Percentiles rank a stretch among this genome's conserved stretches.
phyloP scores from a whole-genome alignment of 2,888 invertebrate species.

The Scaptomyza cyrtandrae region DNA sequence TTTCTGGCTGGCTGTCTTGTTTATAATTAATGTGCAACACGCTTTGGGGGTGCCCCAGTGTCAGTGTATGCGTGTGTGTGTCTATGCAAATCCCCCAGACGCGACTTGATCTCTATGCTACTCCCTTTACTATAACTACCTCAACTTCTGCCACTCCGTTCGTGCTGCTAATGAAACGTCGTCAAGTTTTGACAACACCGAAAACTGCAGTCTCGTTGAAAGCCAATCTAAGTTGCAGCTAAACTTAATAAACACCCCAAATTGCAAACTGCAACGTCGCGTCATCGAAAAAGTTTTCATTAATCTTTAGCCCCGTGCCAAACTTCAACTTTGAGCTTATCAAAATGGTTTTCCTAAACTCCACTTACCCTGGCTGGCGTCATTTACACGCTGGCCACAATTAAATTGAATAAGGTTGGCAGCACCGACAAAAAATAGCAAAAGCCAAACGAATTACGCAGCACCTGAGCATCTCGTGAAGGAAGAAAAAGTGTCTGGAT shows the following conservation, averaged over 20 bases:
- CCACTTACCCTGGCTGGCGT: constrained; percentile 43
- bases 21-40: constrained; percentile 73
- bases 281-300: constrained; percentile 69
- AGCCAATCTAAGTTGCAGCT: constrained; percentile 73
- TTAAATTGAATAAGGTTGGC: constrained; percentile 76
- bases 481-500: constrained; percentile 6
- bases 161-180: constrained; percentile 69
- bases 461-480: constrained; percentile 55
- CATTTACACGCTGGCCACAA: constrained; percentile 74
- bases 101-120: constrained; percentile 20
- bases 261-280: constrained; percentile 63
- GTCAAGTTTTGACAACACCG: constrained; percentile 68
- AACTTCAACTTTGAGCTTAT: constrained; percentile 60
- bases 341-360: constrained; percentile 40
- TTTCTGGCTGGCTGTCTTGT: constrained; percentile 53
- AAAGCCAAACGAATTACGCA: constrained; percentile 40
- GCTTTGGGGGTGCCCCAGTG: constrained; percentile 26
- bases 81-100: constrained; percentile 69
- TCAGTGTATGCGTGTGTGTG: constrained; percentile 20
- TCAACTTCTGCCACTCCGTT: neutral
- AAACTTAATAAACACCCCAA: constrained; percentile 63
- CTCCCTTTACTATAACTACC: neutral
- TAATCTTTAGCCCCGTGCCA: constrained; percentile 56
- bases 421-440: constrained; percentile 24
- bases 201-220: constrained; percentile 53